These are phyloP conservation scores for Cisticola juncidis DNA, from an alignment of 2,113 vertebrate species.

Conservation along the genomic window DNA sequence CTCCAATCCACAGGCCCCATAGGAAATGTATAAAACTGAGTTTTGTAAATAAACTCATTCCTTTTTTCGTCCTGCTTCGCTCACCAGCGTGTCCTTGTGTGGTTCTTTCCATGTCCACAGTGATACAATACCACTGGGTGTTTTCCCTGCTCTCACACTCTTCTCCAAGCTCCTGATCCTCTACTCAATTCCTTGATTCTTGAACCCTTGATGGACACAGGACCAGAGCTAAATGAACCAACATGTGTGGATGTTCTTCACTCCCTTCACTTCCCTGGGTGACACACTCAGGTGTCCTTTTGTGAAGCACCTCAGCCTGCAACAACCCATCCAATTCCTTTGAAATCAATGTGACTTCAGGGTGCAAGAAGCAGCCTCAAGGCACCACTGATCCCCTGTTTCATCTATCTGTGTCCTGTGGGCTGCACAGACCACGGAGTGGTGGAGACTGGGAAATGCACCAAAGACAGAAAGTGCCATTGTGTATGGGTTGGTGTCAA, in stretches of 20 bases:
- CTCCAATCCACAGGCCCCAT: too few species aligned
- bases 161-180: neutral
- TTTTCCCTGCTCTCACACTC: neutral
- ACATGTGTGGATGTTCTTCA: neutral
- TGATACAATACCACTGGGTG: accelerated
- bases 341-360: neutral
- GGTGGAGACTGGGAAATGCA: neutral
- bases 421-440: neutral
- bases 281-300: neutral
- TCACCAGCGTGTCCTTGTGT: too few species aligned
- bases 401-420: neutral
- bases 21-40: too few species aligned
- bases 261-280: neutral
- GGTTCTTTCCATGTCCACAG: too few species aligned
- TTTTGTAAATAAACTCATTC: too few species aligned
- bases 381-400: neutral
- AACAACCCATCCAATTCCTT: neutral
- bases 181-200: neutral
- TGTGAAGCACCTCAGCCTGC: neutral
- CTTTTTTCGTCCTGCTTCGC: too few species aligned
- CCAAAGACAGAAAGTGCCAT: neutral
- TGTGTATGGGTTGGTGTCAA: neutral
- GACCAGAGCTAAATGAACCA: neutral
- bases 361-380: neutral
- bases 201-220: neutral